Evolutionary conservation across 2,797 vertebrate genomes (phyloP).

Genomic region (Ibycter americanus): DNA sequence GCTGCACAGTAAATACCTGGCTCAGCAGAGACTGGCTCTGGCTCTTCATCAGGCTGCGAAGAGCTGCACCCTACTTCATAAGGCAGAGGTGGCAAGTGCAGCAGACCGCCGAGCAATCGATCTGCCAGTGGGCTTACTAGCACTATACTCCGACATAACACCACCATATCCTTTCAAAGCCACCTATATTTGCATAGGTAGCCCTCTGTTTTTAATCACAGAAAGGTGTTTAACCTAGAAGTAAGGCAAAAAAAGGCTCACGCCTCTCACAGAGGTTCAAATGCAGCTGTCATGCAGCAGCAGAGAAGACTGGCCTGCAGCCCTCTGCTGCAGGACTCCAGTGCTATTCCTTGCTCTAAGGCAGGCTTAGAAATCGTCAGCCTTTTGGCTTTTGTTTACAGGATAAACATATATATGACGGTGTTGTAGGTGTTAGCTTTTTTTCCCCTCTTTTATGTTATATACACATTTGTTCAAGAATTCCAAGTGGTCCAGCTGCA

Average conservation of each 20-base stretch:
- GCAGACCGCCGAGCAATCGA: not conserved
- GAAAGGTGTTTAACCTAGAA: not conserved
- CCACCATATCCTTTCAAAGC: not conserved
- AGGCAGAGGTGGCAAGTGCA: not conserved
- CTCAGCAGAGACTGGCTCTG: not conserved
- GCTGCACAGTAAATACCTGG: not conserved
- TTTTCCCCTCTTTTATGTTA: not conserved
- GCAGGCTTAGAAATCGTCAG: not conserved
- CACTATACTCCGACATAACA: not conserved
- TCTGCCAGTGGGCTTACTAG: not conserved
- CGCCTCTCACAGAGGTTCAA: not conserved
- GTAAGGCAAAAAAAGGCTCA: not conserved
- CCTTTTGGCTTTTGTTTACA: not conserved
- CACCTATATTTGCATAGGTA: not conserved
- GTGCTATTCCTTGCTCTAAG: not conserved
- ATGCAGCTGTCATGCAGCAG: not conserved
- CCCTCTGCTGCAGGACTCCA: not conserved
- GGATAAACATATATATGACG: not conserved
- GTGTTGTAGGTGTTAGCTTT: not conserved
- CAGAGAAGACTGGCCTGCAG: not conserved
- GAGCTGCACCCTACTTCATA: rapidly evolving
- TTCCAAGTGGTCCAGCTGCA: not conserved
- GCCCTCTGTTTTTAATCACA: not conserved
- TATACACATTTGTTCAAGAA: not conserved
- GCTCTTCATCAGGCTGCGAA: not conserved